Percentiles rank a stretch among this genome's conserved stretches.
These are phyloP conservation scores for Naso thynnoides DNA, from an alignment of 2,797 vertebrate genomes.

Conservation along the genomic window DNA sequence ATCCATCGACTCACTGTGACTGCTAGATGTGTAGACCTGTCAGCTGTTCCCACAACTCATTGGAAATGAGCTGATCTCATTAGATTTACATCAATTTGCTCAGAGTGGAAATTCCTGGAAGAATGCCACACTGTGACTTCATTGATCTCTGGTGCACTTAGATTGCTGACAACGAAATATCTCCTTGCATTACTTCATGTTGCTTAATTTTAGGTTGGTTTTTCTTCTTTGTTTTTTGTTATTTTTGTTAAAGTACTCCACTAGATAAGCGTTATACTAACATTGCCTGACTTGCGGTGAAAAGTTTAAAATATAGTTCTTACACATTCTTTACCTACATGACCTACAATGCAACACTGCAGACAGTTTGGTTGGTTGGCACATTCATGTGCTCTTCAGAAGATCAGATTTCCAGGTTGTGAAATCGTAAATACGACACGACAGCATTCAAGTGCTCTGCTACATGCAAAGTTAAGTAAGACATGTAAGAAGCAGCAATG, in stretches of 20 bases:
- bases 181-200: slow-evolving; percentile 26
- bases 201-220: slow-evolving; percentile 19
- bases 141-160: slow-evolving; percentile 62
- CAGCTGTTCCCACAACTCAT: slow-evolving; percentile 18
- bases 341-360: background rate
- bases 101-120: slow-evolving; percentile 64
- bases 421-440: too few relatives aligned
- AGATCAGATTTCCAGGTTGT: too few relatives aligned
- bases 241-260: slow-evolving; percentile 5
- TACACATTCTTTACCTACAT: too few relatives aligned
- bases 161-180: slow-evolving; percentile 59
- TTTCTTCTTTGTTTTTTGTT: background rate
- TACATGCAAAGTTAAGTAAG: too few relatives aligned
- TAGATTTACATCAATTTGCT: slow-evolving; percentile 72
- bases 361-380: too few relatives aligned
- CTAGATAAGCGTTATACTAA: background rate
- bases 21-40: slow-evolving; percentile 28
- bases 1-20: slow-evolving; percentile 27
- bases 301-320: too few relatives aligned
- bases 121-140: slow-evolving; percentile 43
- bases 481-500: too few relatives aligned
- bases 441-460: too few relatives aligned
- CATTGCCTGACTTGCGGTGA: background rate
- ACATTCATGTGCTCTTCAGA: too few relatives aligned
- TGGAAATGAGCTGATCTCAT: slow-evolving; percentile 68